Percentiles rank a stretch among this genome's conserved stretches.
Evolutionary conservation across 2,888 invertebrate genomes (phyloP).

Genomic region (Cyclophora albipunctata): DNA sequence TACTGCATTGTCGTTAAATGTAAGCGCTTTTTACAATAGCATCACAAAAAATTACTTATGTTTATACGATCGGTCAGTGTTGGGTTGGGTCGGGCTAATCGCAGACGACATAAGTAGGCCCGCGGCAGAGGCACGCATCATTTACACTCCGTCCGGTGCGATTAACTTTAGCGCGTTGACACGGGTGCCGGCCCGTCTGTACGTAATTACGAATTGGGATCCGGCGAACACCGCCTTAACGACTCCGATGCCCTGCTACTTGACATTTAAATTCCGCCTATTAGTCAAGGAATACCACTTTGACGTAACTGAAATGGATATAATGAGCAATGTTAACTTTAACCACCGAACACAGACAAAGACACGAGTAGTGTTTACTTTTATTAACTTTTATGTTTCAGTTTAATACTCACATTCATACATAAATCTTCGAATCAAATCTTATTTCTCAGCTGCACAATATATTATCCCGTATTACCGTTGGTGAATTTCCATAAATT

Average conservation of each 20-base stretch:
- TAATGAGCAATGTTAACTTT: too few species aligned
- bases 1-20: too few species aligned
- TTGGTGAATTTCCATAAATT: constrained; percentile 36
- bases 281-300: constrained; percentile 29
- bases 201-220: constrained; percentile 49
- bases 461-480: constrained; percentile 3
- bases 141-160: constrained; percentile 57
- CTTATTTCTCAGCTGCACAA: too few species aligned
- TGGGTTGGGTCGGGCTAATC: constrained; percentile 40
- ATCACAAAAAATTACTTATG: constrained; percentile 9
- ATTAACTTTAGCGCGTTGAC: constrained; percentile 54
- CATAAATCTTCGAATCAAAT: too few species aligned
- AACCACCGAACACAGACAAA: too few species aligned
- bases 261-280: constrained; percentile 36
- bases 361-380: too few species aligned
- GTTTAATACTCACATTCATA: too few species aligned
- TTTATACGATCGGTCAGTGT: constrained; percentile 43
- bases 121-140: constrained; percentile 59
- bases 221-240: constrained; percentile 36
- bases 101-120: constrained; percentile 54
- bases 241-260: constrained; percentile 27
- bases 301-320: constrained; percentile 14
- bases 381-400: too few species aligned
- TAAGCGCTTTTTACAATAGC: too few species aligned
- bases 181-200: constrained; percentile 43